Conservation (phyloP, 2,113 vertebrate genomes). For the Channa maculata region DNA sequence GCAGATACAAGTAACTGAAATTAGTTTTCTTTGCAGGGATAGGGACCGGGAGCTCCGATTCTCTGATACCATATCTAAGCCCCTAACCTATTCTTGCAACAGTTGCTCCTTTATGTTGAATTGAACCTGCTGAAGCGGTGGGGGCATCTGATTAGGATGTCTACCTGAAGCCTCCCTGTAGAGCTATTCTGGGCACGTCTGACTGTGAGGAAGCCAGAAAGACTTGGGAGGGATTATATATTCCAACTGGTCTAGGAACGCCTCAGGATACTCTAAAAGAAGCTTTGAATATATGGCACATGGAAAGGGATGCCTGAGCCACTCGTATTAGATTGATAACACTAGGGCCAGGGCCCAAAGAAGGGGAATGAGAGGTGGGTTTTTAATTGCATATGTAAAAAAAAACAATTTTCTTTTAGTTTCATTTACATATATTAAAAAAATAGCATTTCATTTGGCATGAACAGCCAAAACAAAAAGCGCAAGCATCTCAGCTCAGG, state of each 20-base stretch:
- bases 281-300: slow-evolving; percentile 29
- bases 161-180: slow-evolving; percentile 48
- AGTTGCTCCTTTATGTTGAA: slow-evolving; percentile 47
- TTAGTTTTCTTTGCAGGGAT: slow-evolving; percentile 43
- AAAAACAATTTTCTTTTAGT: too few relatives aligned
- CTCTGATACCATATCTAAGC: slow-evolving; percentile 49
- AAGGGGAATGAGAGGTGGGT: not conserved
- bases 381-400: not conserved
- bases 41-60: slow-evolving; percentile 34
- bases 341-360: not conserved
- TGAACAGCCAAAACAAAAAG: too few relatives aligned
- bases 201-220: slow-evolving; percentile 53
- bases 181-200: slow-evolving; percentile 56
- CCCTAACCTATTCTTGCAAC: slow-evolving; percentile 48
- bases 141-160: slow-evolving; percentile 64
- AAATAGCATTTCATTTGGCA: too few relatives aligned
- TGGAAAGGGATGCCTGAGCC: slow-evolving; percentile 7
- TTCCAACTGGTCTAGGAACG: slow-evolving; percentile 48
- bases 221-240: slow-evolving; percentile 43
- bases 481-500: not conserved
- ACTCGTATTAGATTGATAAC: slow-evolving; percentile 20
- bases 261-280: slow-evolving; percentile 50
- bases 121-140: slow-evolving; percentile 27
- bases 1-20: slow-evolving; percentile 44
- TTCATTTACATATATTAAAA: too few relatives aligned